Evolutionary conservation across 2,888 invertebrate genomes (phyloP), one percentile per base, ranked within the genome.

Genomic region (Peribatodes rhomboidaria): DNA sequence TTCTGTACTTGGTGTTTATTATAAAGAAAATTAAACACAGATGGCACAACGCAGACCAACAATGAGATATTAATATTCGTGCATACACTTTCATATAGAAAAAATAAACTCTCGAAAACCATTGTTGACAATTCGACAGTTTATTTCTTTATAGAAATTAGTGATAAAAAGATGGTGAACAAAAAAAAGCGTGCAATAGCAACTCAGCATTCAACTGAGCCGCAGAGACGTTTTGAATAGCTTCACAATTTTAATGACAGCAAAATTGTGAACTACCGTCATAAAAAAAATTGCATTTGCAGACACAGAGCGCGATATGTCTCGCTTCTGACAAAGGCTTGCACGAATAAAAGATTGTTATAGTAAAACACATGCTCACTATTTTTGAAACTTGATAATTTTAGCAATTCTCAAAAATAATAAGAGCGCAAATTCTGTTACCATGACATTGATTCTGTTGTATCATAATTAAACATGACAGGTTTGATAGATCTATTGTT

Each of bases 151-250:
- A 35, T 11, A 47, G 11, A 31, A 44, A 42, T 37, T 46, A 55
- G 13, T 14, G 58, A 53, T 31, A 35, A 47, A 47, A 50, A 50
- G 16, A 56, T 60, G 55, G 13, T 50, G 14, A 16, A 14, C 27
- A 27, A 22, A 83, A 84, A 84, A 88, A 87, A 90, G 88, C 92
- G 92, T 92, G 90, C 92, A 88, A 76, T 80, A 84, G 85, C 88
- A 83, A 85, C 91, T 92, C 92, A 90, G 92, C 75, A 70, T 64
- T 73, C 66, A 33, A 90, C 92, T 90, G 92, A 92, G 92, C 83
- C 83, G 85, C 88, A 84, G 80, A 88, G 91, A 92, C 92, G 91
- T 85, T 84, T 86, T 84, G 82, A 72, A 68, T 65, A 57, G 52
- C 57, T 52, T 65, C 8, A 68, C 20, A 59, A 58, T 68, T 70